phyloP scores from a whole-genome alignment of 2,888 invertebrate species.

The Drosophila anceps region DNA sequence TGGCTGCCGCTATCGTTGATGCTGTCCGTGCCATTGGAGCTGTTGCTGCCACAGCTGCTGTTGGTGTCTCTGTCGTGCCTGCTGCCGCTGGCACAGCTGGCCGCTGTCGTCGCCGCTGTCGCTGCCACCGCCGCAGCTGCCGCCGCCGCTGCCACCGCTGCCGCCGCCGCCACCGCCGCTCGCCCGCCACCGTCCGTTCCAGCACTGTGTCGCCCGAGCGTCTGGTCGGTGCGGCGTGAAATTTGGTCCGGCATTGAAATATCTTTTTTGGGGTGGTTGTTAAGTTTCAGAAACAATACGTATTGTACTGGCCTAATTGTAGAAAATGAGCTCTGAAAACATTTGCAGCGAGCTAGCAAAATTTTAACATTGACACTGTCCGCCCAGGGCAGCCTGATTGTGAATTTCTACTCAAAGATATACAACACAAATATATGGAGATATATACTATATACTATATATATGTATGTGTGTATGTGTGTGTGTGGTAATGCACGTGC shows the following conservation, averaged over 20 bases:
- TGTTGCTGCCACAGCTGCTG: constrained; percentile 3
- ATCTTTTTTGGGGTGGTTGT: constrained; percentile 2
- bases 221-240: constrained; percentile 9
- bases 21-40: background rate
- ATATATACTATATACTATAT: background rate
- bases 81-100: background rate
- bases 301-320: constrained; percentile 14
- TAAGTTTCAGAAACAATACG: constrained; percentile 23
- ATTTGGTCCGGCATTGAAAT: constrained; percentile 19
- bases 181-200: background rate
- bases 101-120: background rate
- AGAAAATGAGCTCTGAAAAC: constrained; percentile 15
- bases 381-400: constrained; percentile 11
- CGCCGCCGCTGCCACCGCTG: background rate
- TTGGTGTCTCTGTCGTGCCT: background rate
- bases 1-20: constrained; percentile 4
- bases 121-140: background rate
- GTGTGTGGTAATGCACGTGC: constrained; percentile 6
- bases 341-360: background rate
- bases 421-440: background rate
- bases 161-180: no score
- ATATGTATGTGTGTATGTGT: no score
- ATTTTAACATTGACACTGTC: background rate
- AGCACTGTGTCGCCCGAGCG: background rate
- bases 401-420: background rate